Conservation (phyloP, 2,888 invertebrate genomes). For the Xestia ashworthii region DNA sequence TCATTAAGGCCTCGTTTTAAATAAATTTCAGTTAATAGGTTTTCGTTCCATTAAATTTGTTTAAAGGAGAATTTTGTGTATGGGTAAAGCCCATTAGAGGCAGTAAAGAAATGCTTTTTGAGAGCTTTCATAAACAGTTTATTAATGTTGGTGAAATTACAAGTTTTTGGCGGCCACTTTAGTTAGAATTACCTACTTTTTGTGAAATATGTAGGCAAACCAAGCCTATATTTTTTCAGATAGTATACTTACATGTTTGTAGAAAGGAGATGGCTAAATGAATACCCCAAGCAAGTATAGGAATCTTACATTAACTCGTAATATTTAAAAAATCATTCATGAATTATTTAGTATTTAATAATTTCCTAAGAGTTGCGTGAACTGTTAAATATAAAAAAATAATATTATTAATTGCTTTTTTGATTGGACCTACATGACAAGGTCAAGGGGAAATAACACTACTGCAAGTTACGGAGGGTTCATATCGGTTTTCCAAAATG, state of each 20-base stretch:
- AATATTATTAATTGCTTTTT: too few relatives aligned
- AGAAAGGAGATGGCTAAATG: too few relatives aligned
- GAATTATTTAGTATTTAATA: too few relatives aligned
- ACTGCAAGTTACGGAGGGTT: too few relatives aligned
- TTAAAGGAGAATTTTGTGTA: slow-evolving; percentile 32
- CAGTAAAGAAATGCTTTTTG: slow-evolving; percentile 30
- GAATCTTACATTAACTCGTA: too few relatives aligned
- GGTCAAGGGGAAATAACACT: too few relatives aligned
- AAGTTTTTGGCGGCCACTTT: not conserved
- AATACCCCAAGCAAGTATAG: too few relatives aligned
- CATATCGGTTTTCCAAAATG: too few relatives aligned
- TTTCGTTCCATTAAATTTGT: slow-evolving; percentile 53
- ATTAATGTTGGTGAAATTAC: slow-evolving; percentile 1
- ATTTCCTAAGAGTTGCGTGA: too few relatives aligned
- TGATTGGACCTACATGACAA: too few relatives aligned
- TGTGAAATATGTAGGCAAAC: not conserved
- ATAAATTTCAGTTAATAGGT: slow-evolving; percentile 51
- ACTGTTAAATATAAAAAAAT: too few relatives aligned
- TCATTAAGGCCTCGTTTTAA: slow-evolving; percentile 47
- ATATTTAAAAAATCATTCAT: too few relatives aligned
- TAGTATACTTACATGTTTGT: not conserved
- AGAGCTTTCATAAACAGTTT: slow-evolving; percentile 2
- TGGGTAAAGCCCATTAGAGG: slow-evolving; percentile 19
- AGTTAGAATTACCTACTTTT: not conserved
- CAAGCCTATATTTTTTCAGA: not conserved